Base-by-base conservation (phyloP, 2,113 vertebrate genomes). In the Rhinolophus ferrumequinum region DNA sequence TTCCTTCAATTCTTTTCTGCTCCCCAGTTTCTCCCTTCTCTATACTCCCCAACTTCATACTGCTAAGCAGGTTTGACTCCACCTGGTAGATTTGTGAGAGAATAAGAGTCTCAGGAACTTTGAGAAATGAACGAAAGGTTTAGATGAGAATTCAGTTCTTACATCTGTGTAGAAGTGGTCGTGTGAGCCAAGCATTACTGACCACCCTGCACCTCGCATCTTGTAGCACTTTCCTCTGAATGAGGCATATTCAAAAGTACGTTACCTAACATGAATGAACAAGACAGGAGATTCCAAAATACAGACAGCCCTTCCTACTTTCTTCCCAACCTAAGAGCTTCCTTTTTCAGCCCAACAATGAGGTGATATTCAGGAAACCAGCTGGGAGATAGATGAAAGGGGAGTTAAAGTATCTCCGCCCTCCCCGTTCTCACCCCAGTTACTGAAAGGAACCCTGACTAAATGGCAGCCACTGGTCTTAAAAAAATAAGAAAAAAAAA, bases 121-220 rank as follows among this genome's bases (percentile, higher is more conserved):
- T 47, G 26, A 35, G 14, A 70, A 88, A 91, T 33, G 77, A 95
- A 87, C 30, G 50, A 67, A 73, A 85, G 33, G 5, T 58, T 91
- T 24, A 21, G 16, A 18, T 15, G 72, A 91, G 24, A 35, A 76
- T 21, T 64, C n/a, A 35, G 72, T 26, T 64, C n/a, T 58, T 6
- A 47, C 16, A 26, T 88, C 64, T n/a, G 0, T 8, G 21, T 1
- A 10, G 62, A n/a, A 15, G 69, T 16, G 35, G 12, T 4, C 11
- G 2, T 1, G 5, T 66, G 38, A 64, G 26, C 38, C 7, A 1
- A 41, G 21, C 60, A 24, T 11, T 7, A 14, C 35, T 15, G 14
- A 70, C 11, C 24, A 15, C 22, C 60, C 2, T 0, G 1, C 9
- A n/a, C 19, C 9, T 35, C 11, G 8, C 5, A 41, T 50, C n/a